Conservation (phyloP, 1,140 invertebrate genomes). For the Cydia pomonella region DNA sequence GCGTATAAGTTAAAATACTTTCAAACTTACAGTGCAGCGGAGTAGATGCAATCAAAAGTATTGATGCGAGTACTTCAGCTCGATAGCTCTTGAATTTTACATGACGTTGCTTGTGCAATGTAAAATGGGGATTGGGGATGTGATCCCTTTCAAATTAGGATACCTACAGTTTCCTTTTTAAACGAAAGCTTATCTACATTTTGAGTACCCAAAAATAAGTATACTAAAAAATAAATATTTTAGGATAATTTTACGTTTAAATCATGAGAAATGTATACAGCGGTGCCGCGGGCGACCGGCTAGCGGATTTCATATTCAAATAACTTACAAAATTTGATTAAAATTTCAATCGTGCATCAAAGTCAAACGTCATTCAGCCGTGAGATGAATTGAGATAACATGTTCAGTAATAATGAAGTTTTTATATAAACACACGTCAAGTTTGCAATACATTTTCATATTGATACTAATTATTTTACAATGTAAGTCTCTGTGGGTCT, state of each 20-base stretch:
- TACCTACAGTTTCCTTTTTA: background rate
- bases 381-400: background rate
- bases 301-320: too few species aligned
- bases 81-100: background rate
- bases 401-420: background rate
- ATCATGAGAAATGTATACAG: too few species aligned
- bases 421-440: background rate
- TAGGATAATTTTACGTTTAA: too few species aligned
- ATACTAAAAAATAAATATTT: too few species aligned
- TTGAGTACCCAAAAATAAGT: too few species aligned
- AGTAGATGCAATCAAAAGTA: slow-evolving; percentile 11
- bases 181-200: background rate
- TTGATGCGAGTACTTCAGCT: background rate
- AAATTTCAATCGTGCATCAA: background rate
- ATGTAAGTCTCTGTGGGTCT: background rate
- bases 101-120: background rate
- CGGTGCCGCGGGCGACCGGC: too few species aligned
- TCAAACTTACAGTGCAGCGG: background rate
- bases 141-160: background rate
- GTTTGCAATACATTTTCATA: background rate
- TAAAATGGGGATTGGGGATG: background rate
- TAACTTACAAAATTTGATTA: background rate
- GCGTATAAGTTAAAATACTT: slow-evolving; percentile 10
- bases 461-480: background rate
- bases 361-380: background rate